Evolutionary conservation across 2,797 vertebrate genomes (phyloP), one percentile per base, ranked within the genome.

Genomic region (Diglossa cyanea): DNA sequence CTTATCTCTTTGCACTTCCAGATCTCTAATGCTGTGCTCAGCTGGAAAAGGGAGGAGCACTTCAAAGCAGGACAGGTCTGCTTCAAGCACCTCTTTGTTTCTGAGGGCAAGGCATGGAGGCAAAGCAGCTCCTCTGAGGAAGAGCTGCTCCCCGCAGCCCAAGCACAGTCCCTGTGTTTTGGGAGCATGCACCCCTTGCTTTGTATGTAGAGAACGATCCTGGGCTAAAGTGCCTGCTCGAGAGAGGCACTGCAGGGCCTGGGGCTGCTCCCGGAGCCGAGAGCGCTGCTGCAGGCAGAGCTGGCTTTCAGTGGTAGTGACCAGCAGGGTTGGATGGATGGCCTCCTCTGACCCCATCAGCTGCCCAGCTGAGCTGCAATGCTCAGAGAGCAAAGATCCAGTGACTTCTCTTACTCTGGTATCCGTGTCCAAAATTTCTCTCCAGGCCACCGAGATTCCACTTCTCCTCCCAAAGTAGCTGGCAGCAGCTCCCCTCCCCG

Each of bases 381-480:
- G 14, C 65, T 88, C 39, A 33, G 65, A 66, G 37, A 79, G 73
- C 37, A 53, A 25, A 68, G 66, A 86, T 72, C 51, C 93, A 84
- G 17, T 26, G 63, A 76, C 67, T 88, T 45, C 63, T 88, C 79
- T 81, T 88, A 31, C 51, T 78, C 60, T 50, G 45, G 30, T 84
- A 24, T 87, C 48, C 0, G 0, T 45, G 72, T 91, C 86, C 88
- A 96, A 31, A 77, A 75, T 75, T 91, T 84, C 81, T 93, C 68
- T 62, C 76, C 44, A 61, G 66, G 91, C 72, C 92, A 94, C 63
- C 0, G 0, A 94, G 81, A 78, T 88, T 94, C 74, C 31, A 65
- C 75, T 95, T 93, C 92, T 96, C 86, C 88, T 97, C 84, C 86
- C 86, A 78, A 50, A 93, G 86, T 71, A 95, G 89, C 78, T 96